Base-by-base conservation (phyloP, 2,888 invertebrate species). In the Parnassius mnemosyne region DNA sequence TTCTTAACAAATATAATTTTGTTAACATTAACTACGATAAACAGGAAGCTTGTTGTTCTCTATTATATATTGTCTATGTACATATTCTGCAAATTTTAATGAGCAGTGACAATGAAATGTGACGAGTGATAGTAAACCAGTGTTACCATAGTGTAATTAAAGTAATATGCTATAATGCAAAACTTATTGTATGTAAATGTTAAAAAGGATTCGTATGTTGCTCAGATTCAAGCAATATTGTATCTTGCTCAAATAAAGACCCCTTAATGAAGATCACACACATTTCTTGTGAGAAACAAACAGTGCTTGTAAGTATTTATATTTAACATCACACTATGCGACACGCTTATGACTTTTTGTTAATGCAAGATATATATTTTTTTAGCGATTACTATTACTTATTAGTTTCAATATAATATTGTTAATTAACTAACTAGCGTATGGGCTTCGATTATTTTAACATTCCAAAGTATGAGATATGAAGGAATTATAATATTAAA, bases 111-210 rank as follows among this genome's bases (percentile, higher is more conserved):
- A 43, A 43, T 7, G 43, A 43, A 43, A 43, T 43, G 43, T 11
- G 43, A 49, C 41, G 53, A 78, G 76, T 81, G 75, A 79, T 73
- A 72, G 63, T 67, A 74, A 73, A 78, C 67, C 69, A 71, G 74
- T 74, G 76, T 80, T 79, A 80, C 79, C 79, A 65, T 79, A 78
- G 72, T 68, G 70, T 74, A 72, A 71, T 73, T 68, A 63, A 59
- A 57, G 13, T 55, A 57, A 50, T 60, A 56, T 56, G 51, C 34
- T 34, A 12, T 55, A 50, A 57, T 61, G 20, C 54, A 64, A 20
- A 41, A 56, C 46, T 54, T 57, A n/a, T 60, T 60, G 41, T 55
- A 64, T 63, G 62, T 60, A 56, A 58, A 58, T 56, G 63, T 52
- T 52, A 54, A 49, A 49, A 49, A 55, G 34, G 34, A 41, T 52